phyloP scores from a whole-genome alignment of 2,113 vertebrate species.

The Excalfactoria chinensis region DNA sequence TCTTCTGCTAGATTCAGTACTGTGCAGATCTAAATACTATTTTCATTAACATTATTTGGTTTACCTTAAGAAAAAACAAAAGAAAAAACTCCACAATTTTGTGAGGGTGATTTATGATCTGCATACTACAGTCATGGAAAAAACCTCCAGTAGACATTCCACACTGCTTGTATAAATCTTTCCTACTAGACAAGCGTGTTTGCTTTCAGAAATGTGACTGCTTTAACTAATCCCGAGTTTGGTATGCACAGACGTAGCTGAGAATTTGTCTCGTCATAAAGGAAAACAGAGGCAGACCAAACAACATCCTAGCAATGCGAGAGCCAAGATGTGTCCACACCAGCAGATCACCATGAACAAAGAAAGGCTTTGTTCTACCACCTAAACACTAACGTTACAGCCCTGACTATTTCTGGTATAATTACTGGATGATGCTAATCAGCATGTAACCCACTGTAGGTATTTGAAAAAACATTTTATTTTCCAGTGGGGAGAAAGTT shows the following conservation, averaged over 20 bases:
- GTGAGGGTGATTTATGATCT: constrained; percentile 1
- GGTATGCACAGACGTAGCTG: not conserved
- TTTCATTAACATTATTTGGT: not conserved
- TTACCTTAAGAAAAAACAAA: not conserved
- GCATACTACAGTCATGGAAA: not conserved
- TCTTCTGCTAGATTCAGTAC: not conserved
- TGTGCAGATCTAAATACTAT: not conserved
- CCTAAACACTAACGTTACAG: not conserved
- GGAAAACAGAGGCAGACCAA: accelerated
- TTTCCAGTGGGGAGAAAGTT: not conserved
- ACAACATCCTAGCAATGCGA: not conserved
- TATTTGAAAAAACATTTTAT: not conserved
- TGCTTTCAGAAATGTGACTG: not conserved
- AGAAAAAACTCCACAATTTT: not conserved
- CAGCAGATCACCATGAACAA: not conserved
- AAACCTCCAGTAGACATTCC: not conserved
- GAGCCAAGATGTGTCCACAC: not conserved
- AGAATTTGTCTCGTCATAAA: not conserved
- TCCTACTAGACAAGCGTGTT: not conserved
- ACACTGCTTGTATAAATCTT: not conserved
- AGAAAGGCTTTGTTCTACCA: not conserved
- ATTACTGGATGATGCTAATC: not conserved
- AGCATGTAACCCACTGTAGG: not conserved
- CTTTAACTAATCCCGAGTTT: not conserved
- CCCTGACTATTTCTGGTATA: not conserved